Evolutionary conservation across 1,140 invertebrate genomes (phyloP).

Genomic region (Goniozus legneri): DNA sequence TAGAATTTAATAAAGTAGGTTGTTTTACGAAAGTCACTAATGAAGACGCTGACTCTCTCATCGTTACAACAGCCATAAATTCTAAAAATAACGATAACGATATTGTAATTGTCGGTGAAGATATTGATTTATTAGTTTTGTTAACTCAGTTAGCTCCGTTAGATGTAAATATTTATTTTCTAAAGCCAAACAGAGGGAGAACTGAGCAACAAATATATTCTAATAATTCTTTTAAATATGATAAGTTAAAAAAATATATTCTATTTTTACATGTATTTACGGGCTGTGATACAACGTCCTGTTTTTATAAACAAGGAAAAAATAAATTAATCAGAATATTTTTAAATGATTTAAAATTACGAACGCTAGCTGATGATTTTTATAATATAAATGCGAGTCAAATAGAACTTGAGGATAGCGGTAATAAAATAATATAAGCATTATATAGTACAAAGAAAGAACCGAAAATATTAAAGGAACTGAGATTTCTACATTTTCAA

Average conservation of each 20-base stretch:
- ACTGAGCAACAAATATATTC: not conserved
- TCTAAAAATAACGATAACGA: not conserved
- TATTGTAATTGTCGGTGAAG: not conserved
- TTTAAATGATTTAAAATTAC: not conserved
- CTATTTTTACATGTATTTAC: conserved; percentile 9
- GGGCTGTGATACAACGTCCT: conserved; percentile 7
- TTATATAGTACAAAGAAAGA: not conserved
- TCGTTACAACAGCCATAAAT: conserved; percentile 8
- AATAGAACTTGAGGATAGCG: not conserved
- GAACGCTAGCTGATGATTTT: not conserved
- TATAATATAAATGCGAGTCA: not conserved
- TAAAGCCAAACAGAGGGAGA: not conserved
- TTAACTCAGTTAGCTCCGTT: not conserved
- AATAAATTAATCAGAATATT: conserved; percentile 6
- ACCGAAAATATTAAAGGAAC: not conserved
- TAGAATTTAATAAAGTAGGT: conserved; percentile 3
- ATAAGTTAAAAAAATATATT: not conserved
- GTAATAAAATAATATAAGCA: not conserved
- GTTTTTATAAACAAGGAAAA: conserved; percentile 8
- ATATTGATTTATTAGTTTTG: not conserved
- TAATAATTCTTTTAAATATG: not conserved
- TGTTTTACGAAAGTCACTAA: not conserved
- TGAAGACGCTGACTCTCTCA: conserved; percentile 6
- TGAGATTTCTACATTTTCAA: not conserved
- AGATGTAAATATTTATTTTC: not conserved